Conservation (phyloP, 2,113 vertebrate genomes). For the Pogona vitticeps region DNA sequence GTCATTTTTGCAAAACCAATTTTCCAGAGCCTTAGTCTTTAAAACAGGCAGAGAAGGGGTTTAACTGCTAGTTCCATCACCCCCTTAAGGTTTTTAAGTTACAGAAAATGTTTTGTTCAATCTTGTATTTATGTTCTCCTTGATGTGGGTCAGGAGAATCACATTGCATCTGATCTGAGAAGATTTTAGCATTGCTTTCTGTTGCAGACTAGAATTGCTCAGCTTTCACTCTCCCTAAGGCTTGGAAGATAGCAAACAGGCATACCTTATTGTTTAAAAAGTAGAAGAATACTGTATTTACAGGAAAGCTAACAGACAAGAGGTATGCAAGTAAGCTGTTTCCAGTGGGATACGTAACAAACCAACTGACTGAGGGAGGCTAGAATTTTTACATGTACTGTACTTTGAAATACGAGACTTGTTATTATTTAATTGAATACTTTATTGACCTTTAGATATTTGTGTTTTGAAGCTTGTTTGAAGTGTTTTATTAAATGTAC, state of each 20-base stretch:
- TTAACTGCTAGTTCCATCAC: neutral
- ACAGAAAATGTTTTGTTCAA: neutral
- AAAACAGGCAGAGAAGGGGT: neutral
- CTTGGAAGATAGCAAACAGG: neutral
- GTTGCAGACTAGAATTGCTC: neutral
- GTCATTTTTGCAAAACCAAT: slow-evolving; percentile 5
- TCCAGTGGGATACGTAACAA: neutral
- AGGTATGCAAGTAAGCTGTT: neutral
- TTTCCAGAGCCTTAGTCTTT: slow-evolving; percentile 11
- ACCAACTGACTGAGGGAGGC: neutral
- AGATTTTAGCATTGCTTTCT: slow-evolving; percentile 8
- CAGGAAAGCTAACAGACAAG: too few relatives aligned
- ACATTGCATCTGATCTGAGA: neutral
- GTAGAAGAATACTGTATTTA: neutral
- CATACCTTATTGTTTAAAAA: neutral
- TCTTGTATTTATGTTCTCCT: neutral
- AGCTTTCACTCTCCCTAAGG: neutral
- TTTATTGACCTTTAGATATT: too few relatives aligned
- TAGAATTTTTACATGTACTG: neutral
- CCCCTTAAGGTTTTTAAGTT: slow-evolving; percentile 1
- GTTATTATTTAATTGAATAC: neutral
- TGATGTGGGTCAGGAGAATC: neutral
- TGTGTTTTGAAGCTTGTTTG: neutral
- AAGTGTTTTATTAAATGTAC: neutral
- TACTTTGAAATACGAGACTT: neutral